Evolutionary conservation across 2,797 vertebrate species (phyloP).

Genomic region (Cirrhinus molitorella): DNA sequence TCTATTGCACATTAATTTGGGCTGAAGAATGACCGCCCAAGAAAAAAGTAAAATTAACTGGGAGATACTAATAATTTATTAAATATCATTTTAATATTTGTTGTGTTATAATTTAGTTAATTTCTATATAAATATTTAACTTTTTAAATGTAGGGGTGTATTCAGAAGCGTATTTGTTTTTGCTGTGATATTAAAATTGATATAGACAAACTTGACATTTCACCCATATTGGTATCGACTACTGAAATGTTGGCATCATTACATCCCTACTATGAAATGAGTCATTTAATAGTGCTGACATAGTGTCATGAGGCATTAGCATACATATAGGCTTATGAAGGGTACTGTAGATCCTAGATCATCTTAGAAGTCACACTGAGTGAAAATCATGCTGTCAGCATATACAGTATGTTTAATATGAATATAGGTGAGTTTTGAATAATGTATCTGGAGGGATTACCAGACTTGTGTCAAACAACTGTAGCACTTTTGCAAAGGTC

Average conservation of each 20-base stretch:
- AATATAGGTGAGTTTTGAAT: slow-evolving; percentile 30
- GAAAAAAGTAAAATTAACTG: no score
- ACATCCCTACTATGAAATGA: neutral
- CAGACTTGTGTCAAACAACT: slow-evolving; percentile 23
- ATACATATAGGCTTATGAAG: slow-evolving; percentile 31
- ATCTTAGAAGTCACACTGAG: slow-evolving; percentile 7
- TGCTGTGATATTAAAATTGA: neutral
- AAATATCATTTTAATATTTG: no score
- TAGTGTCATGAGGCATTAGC: slow-evolving; percentile 33
- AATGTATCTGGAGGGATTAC: slow-evolving; percentile 32
- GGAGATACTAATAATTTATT: no score
- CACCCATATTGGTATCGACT: neutral
- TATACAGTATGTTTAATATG: slow-evolving; percentile 30
- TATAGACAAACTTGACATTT: neutral
- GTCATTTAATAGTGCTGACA: slow-evolving; percentile 23
- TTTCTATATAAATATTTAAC: neutral
- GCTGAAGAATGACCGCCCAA: no score
- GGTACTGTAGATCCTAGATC: slow-evolving; percentile 12
- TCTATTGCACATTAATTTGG: no score
- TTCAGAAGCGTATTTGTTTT: neutral
- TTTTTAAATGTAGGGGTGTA: neutral
- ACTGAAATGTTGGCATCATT: neutral
- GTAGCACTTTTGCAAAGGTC: slow-evolving; percentile 44
- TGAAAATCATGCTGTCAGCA: slow-evolving; percentile 15
- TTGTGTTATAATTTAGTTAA: neutral